Base-by-base conservation (phyloP, 2,113 vertebrate species). In the Lagopus leucura region DNA sequence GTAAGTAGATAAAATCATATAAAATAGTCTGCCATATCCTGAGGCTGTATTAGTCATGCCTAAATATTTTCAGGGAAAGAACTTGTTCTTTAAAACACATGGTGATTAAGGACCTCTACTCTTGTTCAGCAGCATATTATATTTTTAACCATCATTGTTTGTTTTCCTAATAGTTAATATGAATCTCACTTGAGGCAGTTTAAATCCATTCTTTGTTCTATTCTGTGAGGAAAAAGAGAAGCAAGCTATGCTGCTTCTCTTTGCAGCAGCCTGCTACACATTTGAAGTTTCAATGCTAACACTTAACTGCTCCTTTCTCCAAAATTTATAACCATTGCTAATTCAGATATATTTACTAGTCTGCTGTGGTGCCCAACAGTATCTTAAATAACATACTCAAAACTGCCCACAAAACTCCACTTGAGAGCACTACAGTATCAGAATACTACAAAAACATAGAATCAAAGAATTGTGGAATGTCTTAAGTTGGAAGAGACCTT, bases 151-250 rank as follows among this genome's bases (percentile, higher is more conserved):
- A 63, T 45, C 50, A n/a, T 43, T 92, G 55, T 75, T 83, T 93
- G 34, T 76, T 91, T 70, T 66, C 66, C n/a, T 69, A 87, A 84
- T 36, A 82, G 81, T 52, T 60, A 34, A 27, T 78, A 34, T 70
- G 87, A 85, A 82, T 94, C n/a, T 92, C 75, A n/a, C 19, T 75
- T 82, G 43, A 67, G 70, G 54, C 25, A 40, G 24, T 66, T 91
- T 58, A 79, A 84, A 71, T 52, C 66, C 30, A 36, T 79, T 82
- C 76, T 63, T 73, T 70, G 48, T 48, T 43, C 74, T 76, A 7
- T 64, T 93, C 32, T 11, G 16, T 60, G 65, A 25, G 52, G 30
- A 77, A 65, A 70, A 79, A 27, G 24, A 87, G 86, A 82, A 89
- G 70, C 24, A 61, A 45, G 42, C 55, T 34, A 47, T 34, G 12